These are phyloP conservation scores for Dysidea cf. avara DNA, from an alignment of 37 sponge, comb jelly and placozoan species.

Conservation along the genomic window DNA sequence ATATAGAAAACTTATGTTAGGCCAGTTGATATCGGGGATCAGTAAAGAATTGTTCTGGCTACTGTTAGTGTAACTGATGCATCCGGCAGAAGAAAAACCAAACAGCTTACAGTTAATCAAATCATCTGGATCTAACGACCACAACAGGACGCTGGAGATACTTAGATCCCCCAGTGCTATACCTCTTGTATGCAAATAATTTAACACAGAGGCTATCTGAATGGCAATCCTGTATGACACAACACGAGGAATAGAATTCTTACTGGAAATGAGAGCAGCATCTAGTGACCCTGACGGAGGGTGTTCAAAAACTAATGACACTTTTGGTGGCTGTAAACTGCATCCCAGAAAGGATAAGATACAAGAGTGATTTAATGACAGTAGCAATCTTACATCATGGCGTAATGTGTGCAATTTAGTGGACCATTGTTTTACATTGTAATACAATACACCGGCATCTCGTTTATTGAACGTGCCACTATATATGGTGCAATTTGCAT, in stretches of 20 bases:
- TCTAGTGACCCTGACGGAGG: constrained; percentile 78
- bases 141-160: constrained; percentile 76
- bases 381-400: constrained; percentile 57
- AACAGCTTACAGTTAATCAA: constrained; percentile 79
- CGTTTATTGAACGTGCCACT: too few relatives aligned
- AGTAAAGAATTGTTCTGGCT: too few relatives aligned
- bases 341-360: constrained; percentile 80
- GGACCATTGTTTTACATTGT: too few relatives aligned
- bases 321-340: constrained; percentile 59
- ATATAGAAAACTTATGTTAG: constrained; percentile 61
- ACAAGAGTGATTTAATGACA: constrained; percentile 63
- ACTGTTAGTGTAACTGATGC: too few relatives aligned
- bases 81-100: constrained; percentile 80
- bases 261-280: constrained; percentile 36
- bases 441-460: too few relatives aligned
- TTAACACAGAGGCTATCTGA: constrained; percentile 74
- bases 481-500: too few relatives aligned
- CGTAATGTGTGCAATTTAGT: too few relatives aligned
- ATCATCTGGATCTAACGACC: constrained; percentile 69
- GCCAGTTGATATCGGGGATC: too few relatives aligned
- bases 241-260: constrained; percentile 51
- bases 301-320: constrained; percentile 76
- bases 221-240: constrained; percentile 67
- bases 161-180: constrained; percentile 82
- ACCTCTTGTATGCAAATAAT: constrained; percentile 50